A percentile compares a stretch with the other conserved stretches of the same genome.
Evolutionary conservation across 1,140 invertebrate genomes (phyloP).

Genomic region (Nomia melanderi): DNA sequence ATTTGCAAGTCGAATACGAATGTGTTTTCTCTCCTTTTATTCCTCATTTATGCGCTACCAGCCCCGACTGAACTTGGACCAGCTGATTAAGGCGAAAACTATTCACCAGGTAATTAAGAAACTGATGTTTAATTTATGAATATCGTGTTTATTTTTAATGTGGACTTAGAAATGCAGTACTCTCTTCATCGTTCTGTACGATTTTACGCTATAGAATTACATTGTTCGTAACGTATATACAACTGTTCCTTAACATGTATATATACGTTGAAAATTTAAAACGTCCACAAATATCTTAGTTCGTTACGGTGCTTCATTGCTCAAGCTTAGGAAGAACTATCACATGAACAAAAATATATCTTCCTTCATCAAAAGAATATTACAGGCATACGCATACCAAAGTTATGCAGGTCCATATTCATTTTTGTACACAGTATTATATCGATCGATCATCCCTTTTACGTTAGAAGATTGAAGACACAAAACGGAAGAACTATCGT

Average conservation of each 20-base stretch:
- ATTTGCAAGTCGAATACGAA: slow-evolving; percentile 63
- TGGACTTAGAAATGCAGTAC: slow-evolving; percentile 17
- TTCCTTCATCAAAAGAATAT: slow-evolving; percentile 4
- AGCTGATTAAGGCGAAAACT: too few species aligned
- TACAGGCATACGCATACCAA: neutral
- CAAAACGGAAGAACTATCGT: neutral
- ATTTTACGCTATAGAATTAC: neutral
- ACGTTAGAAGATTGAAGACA: slow-evolving; percentile 8
- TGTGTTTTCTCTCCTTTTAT: slow-evolving; percentile 10
- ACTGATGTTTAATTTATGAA: neutral
- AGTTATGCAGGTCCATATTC: neutral
- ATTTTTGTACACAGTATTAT: slow-evolving; percentile 11
- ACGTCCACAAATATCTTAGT: neutral
- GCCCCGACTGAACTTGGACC: too few species aligned
- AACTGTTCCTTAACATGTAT: too few species aligned
- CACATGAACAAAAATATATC: slow-evolving; percentile 36
- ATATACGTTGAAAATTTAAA: neutral
- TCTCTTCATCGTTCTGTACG: neutral
- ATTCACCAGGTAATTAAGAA: too few species aligned
- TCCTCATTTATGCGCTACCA: neutral
- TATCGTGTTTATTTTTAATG: slow-evolving; percentile 32
- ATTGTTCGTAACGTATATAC: slow-evolving; percentile 4
- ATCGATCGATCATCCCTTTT: neutral
- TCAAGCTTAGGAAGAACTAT: slow-evolving; percentile 11
- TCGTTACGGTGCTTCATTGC: neutral